Evolutionary conservation across 1,140 invertebrate genomes (phyloP), one percentile per base, ranked within the genome.

Genomic region (Sweltsa coloradensis): DNA sequence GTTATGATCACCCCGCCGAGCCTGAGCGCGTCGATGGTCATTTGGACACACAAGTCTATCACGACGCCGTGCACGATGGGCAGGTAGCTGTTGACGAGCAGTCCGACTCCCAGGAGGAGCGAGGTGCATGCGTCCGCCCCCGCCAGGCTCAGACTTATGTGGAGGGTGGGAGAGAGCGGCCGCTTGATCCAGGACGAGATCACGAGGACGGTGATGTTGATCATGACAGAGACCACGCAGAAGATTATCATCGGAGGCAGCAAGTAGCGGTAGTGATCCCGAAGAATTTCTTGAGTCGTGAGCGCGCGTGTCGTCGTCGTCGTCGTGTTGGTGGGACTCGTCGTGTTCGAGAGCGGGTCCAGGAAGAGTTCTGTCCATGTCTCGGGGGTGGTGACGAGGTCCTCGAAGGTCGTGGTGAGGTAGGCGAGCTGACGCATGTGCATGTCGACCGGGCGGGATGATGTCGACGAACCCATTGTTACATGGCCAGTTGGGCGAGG

Each of bases 71-170:
- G 22, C 4, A 24, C 50, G 14, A 16, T 21, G 7, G 47, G 51
- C 21, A 76, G 55, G n/a, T 67, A 62, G 43, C 68, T 75, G 61
- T 78, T 76, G 34, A 78, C 52, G 11, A 76, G 49, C 4, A 79
- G 53, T 4, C 71, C 66, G 3, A 69, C 49, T 2, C 67, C 74
- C 13, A 74, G 54, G 13, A 72, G 54, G 3, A 67, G 55, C 1
- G 72, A 70, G 1, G 74, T 69, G 45, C 68, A 70, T 2, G 73
- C 70, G 55, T 80, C 76, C 0, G 76, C 73, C 1, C 67, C 68
- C 5, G 76, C 72, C 26, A 79, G 57, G 53, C 75, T 78, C 1
- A 79, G 54, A 50, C 70, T 74, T 47, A 79, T 73, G 42, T 72
- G 67, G 1, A 79, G 58, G 5, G 75, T 77, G 1, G 76, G 71